Base-by-base conservation (phyloP, 1,140 invertebrate genomes). In the Nephotettix cincticeps region DNA sequence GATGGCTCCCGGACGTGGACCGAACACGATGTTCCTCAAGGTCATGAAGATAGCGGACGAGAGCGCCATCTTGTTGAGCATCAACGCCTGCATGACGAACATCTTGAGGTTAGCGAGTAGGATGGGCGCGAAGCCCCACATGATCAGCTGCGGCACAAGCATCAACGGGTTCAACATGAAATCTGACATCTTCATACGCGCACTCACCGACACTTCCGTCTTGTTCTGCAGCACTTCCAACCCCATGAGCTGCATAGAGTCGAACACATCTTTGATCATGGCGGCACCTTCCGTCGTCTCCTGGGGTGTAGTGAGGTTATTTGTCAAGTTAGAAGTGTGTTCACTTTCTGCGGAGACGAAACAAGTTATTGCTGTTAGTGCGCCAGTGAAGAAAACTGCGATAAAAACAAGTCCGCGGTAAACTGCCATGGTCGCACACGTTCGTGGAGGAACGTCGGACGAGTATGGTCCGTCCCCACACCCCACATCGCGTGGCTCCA, bases 41-140 rank as follows among this genome's bases (percentile, higher is more conserved):
- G 73, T 74, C 70, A 77, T 74, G 58, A 76, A 77, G 13, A 77
- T 68, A 9, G 77, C 76, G 2, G 74, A 70, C 17, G 66, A 70
- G 43, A 78, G 61, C n/a, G 76, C 77, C 74, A 77, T 75, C 58
- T 75, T 75, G 71, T 78, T 78, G 9, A 77, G 70, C 73, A 76
- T 77, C 14, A 78, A 17, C 2, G 76, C 76, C 11, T 77, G 72
- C 74, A 78, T 75, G 13, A 78, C 72, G 29, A 78, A 54, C 76
- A 77, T 77, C 61, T 78, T 77, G 21, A 78, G 71, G 19, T 75
- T 72, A 19, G 73, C 72, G 11, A 78, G 40, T 13, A 76, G 45
- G 36, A 77, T 72, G 0, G 76, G 76, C 1, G 76, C 72, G 36
- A 76, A 77, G n/a, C 74, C 74, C 45, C 74, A 29, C 13, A 72